phyloP scores from a whole-genome alignment of 2,797 vertebrate genomes.

The Rhinogobio ventralis region DNA sequence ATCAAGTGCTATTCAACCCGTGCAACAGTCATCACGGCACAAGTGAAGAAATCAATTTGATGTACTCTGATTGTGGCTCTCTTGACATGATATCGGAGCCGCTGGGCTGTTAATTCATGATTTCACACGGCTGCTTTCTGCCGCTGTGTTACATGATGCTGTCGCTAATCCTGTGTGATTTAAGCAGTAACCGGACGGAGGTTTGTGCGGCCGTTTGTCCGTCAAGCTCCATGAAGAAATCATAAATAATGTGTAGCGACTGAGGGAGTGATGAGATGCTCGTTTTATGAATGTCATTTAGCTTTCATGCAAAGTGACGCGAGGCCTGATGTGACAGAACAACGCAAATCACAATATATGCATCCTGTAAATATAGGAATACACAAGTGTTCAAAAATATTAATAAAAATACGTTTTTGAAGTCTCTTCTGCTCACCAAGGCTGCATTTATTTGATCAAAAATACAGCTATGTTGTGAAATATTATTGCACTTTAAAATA shows the following conservation, averaged over 20 bases:
- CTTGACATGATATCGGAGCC: slow-evolving; percentile 9
- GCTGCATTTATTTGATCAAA: neutral
- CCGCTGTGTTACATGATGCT: slow-evolving; percentile 10
- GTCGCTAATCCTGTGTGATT: slow-evolving; percentile 1
- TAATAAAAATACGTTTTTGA: too few species aligned
- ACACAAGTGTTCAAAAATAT: neutral
- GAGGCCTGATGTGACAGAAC: neutral
- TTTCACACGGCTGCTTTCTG: slow-evolving; percentile 23
- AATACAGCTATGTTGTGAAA: neutral
- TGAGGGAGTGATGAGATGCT: neutral
- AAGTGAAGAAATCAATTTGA: slow-evolving; percentile 42
- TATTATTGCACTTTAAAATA: neutral
- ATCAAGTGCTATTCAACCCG: slow-evolving; percentile 56
- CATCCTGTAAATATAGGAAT: neutral
- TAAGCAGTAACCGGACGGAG: neutral
- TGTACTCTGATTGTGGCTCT: slow-evolving; percentile 53
- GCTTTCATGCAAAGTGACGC: neutral
- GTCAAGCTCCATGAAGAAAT: neutral
- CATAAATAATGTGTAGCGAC: neutral
- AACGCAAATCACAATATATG: neutral
- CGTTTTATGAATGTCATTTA: neutral
- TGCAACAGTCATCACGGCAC: slow-evolving; percentile 34
- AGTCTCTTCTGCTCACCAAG: neutral
- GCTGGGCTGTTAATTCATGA: slow-evolving; percentile 31
- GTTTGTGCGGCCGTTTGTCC: neutral